Conservation (phyloP, 2,113 vertebrate genomes). For the Rhodinocichla rosea region DNA sequence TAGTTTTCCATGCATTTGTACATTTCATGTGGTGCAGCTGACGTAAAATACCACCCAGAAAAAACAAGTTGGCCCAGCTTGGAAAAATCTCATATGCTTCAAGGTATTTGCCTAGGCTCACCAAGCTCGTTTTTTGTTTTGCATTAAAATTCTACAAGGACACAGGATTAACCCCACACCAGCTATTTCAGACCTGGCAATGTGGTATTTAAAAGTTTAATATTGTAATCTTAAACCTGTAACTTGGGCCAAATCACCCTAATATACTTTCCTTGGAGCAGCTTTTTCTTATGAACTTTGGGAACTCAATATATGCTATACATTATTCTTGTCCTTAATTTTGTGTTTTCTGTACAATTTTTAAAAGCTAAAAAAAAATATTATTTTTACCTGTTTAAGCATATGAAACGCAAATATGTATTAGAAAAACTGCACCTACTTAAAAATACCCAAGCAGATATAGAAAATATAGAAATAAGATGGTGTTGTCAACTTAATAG, state of each 20-base stretch:
- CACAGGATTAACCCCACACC: not conserved
- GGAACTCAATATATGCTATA: not conserved
- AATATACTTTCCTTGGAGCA: not conserved
- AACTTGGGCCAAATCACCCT: not conserved
- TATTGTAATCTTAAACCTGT: not conserved
- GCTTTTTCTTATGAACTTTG: not conserved
- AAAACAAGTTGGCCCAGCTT: not conserved
- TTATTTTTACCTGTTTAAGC: not conserved
- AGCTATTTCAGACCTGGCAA: not conserved
- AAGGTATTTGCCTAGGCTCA: slow-evolving; percentile 36
- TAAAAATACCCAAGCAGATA: not conserved
- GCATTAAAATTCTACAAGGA: slow-evolving; percentile 28
- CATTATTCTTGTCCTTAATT: not conserved
- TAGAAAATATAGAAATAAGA: not conserved
- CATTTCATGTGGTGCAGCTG: not conserved
- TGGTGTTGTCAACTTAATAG: not conserved
- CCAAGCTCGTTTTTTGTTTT: slow-evolving; percentile 21
- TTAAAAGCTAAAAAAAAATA: not conserved
- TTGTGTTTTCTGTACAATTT: not conserved
- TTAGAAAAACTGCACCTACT: not conserved
- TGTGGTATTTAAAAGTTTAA: slow-evolving; percentile 1
- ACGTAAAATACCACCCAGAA: slow-evolving; percentile 1
- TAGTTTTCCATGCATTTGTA: slow-evolving; percentile 18
- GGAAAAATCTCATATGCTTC: slow-evolving; percentile 22
- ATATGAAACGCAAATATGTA: not conserved